phyloP scores from a whole-genome alignment of 2,888 invertebrate species.

The Saturnia pavonia region DNA sequence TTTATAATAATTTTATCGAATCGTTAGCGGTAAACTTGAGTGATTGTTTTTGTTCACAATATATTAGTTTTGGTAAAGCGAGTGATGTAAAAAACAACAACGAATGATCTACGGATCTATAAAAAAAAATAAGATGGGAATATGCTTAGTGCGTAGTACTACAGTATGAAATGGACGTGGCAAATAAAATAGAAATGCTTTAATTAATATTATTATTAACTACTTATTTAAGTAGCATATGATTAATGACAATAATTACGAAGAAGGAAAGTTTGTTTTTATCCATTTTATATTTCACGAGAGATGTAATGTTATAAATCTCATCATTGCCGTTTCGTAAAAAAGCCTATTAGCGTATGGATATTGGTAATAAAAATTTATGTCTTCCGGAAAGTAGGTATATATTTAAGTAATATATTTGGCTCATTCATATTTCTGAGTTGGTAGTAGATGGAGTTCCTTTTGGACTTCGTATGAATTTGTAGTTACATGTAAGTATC shows the following conservation, averaged over 20 bases:
- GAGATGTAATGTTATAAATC: background rate
- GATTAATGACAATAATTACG: slow-evolving; percentile 2
- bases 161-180: background rate
- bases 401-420: slow-evolving; percentile 65
- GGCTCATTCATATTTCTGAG: slow-evolving; percentile 64
- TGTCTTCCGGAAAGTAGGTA: slow-evolving; percentile 75
- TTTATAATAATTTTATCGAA: slow-evolving; percentile 14
- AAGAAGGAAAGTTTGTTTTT: background rate
- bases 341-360: slow-evolving; percentile 50
- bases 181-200: background rate
- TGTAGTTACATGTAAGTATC: slow-evolving; percentile 59
- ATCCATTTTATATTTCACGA: background rate
- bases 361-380: slow-evolving; percentile 69
- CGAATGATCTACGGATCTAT: background rate
- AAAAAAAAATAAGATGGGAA: background rate
- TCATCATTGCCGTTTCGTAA: slow-evolving; percentile 24
- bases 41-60: background rate
- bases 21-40: background rate
- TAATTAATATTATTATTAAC: background rate
- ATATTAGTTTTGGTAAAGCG: background rate
- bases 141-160: background rate
- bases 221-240: background rate
- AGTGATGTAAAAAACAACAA: background rate
- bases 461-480: slow-evolving; percentile 62
- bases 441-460: slow-evolving; percentile 57